Evolutionary conservation across 1,140 invertebrate genomes (phyloP), one percentile per base, ranked within the genome.

Genomic region (Oreohelix idahoensis): DNA sequence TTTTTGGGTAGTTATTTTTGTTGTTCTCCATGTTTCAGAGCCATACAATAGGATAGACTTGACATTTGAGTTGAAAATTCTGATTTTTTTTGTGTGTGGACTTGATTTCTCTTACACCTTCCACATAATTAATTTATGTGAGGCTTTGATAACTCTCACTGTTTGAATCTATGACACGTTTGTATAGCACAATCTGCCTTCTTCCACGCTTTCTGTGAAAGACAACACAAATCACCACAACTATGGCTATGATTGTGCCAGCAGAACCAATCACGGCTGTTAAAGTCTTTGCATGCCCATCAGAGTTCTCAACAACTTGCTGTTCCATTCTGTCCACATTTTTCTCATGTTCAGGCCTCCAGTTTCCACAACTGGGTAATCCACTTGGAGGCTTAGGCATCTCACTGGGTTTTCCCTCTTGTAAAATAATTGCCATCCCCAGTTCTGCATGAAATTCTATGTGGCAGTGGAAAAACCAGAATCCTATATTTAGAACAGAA

Each of bases 351-450:
- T 17, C 39, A n/a, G 38, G 73, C n/a, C 42, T 75, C 73, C 73
- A 75, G 42, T 10, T 45, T 53, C 92, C 92, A 87, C 94, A 94
- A 73, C 58, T 91, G 5, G 93, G 94, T 81, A 94, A 94, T 66
- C 90, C 86, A 39, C 86, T 51, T 0, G 94, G 94, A 20, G 89
- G 79, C 8, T 87, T 86, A 10, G 92, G 92, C 49, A 94, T 79
- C 81, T 94, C 89, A 1, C 81, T 77, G 11, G 70, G 69, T 17
- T 93, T 86, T 8, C 94, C 94, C 1, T 97, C 95, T 93, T 97
- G 96, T 79, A 98, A 95, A 0, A 98, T 94, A 71, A 90, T 39
- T 23, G 83, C 81, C 87, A 91, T 89, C 11, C 90, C 90, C 42
- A 87, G 84, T 49, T 85, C 86, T 49, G 87, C 77, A 73, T 91